Evolutionary conservation across 2,113 vertebrate genomes (phyloP).

Genomic region (Onychostoma macrolepis): DNA sequence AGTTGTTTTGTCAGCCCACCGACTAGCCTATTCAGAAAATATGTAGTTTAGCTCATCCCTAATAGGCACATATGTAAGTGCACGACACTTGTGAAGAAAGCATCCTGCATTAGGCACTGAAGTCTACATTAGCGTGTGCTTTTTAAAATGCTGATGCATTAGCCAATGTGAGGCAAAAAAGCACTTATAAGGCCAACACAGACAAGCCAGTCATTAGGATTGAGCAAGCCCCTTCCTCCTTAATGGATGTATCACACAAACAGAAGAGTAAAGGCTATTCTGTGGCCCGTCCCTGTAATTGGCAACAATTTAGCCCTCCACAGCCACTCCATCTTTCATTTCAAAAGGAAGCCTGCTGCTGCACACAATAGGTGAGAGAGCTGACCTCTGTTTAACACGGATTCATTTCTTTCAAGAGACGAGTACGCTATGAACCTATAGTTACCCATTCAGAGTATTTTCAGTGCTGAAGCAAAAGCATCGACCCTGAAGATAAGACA

Average conservation of each 20-base stretch:
- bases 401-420: slow-evolving; percentile 41
- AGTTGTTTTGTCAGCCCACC: not conserved
- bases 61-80: not conserved
- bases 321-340: slow-evolving; percentile 45
- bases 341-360: slow-evolving; percentile 50
- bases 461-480: slow-evolving; percentile 26
- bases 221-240: slow-evolving; percentile 31
- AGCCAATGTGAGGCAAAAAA: slow-evolving; percentile 40
- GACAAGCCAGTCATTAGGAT: slow-evolving; percentile 37
- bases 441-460: slow-evolving; percentile 37
- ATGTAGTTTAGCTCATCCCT: not conserved
- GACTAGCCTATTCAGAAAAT: not conserved
- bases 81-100: slow-evolving; percentile 27
- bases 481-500: slow-evolving; percentile 5
- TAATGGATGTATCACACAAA: slow-evolving; percentile 54
- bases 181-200: slow-evolving; percentile 49
- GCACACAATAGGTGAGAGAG: slow-evolving; percentile 45
- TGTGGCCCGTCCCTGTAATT: slow-evolving; percentile 27
- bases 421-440: not conserved
- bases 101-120: slow-evolving; percentile 32
- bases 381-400: slow-evolving; percentile 47
- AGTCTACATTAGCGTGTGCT: slow-evolving; percentile 48
- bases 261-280: slow-evolving; percentile 47
- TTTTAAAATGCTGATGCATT: slow-evolving; percentile 49
- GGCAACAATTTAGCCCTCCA: slow-evolving; percentile 43